phyloP scores from a whole-genome alignment of 2,888 invertebrate species.

The Perizoma affinitatum region DNA sequence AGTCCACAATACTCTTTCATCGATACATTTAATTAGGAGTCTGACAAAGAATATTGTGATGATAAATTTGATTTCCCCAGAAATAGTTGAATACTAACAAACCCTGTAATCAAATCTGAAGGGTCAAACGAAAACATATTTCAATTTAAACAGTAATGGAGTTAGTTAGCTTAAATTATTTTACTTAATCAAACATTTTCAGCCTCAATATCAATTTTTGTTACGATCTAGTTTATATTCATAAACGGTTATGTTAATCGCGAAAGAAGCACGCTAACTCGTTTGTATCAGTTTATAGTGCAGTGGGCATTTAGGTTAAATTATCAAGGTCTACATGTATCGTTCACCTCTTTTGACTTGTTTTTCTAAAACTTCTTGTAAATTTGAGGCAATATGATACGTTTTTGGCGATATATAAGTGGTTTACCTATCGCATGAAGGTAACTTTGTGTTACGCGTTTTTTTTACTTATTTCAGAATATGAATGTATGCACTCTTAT shows the following conservation, averaged over 20 bases:
- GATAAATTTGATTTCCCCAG: constrained; percentile 7
- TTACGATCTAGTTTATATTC: constrained; percentile 38
- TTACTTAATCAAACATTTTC: constrained; percentile 5
- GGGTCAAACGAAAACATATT: background rate
- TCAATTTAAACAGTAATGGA: background rate
- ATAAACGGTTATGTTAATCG: constrained; percentile 39
- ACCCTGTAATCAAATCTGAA: background rate
- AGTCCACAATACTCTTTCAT: no score
- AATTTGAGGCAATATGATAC: background rate
- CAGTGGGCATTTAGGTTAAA: constrained; percentile 52
- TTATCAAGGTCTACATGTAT: constrained; percentile 47
- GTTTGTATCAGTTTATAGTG: constrained; percentile 45
- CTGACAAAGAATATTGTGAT: no score
- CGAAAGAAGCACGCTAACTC: constrained; percentile 46
- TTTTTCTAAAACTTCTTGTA: background rate
- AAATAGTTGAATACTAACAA: constrained; percentile 1
- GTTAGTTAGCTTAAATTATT: background rate
- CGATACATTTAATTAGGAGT: no score
- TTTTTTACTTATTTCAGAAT: no score
- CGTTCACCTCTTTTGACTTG: background rate
- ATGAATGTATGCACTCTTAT: no score
- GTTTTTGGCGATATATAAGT: no score
- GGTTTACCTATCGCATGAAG: no score
- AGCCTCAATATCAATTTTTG: constrained; percentile 37
- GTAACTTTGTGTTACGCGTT: no score